Evolutionary conservation across 1,140 invertebrate genomes (phyloP).

Genomic region (Pseudomyrmex pallidus): DNA sequence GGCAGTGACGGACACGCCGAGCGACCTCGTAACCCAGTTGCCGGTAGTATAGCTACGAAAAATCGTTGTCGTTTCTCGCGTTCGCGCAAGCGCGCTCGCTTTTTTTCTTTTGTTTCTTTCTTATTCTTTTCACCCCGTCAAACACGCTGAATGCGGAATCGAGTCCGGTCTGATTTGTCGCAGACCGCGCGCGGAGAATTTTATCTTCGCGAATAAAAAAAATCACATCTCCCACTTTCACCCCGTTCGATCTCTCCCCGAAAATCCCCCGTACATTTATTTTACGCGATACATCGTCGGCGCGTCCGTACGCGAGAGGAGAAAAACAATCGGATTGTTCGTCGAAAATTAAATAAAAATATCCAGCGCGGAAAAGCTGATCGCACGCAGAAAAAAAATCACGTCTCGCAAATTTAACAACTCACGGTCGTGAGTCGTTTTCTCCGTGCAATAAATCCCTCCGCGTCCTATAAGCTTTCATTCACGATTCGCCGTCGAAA

Average conservation of each 20-base stretch:
- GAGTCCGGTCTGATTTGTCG: neutral
- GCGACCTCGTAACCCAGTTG: slow-evolving; percentile 72
- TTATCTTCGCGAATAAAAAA: slow-evolving; percentile 29
- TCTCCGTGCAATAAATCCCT: neutral
- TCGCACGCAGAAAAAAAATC: neutral
- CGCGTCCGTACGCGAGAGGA: neutral
- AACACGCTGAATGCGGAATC: slow-evolving; percentile 51
- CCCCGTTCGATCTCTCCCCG: neutral
- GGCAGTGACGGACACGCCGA: slow-evolving; percentile 64
- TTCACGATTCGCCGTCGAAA: neutral
- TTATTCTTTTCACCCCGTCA: neutral
- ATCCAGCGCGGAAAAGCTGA: neutral
- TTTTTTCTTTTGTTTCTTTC: slow-evolving; percentile 53
- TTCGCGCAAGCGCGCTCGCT: slow-evolving; percentile 4
- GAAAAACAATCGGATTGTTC: neutral
- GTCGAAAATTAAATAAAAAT: neutral
- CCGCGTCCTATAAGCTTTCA: too few species aligned
- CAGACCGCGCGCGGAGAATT: too few species aligned
- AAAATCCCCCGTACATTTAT: neutral
- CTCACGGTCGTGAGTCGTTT: neutral
- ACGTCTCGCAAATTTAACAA: neutral
- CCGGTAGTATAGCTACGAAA: slow-evolving; percentile 61
- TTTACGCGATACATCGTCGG: neutral
- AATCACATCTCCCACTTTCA: slow-evolving; percentile 61
- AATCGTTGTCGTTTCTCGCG: slow-evolving; percentile 51